phyloP scores from a whole-genome alignment of 92 coral and sea anemone genomes.

The Pocillopora meandrina region DNA sequence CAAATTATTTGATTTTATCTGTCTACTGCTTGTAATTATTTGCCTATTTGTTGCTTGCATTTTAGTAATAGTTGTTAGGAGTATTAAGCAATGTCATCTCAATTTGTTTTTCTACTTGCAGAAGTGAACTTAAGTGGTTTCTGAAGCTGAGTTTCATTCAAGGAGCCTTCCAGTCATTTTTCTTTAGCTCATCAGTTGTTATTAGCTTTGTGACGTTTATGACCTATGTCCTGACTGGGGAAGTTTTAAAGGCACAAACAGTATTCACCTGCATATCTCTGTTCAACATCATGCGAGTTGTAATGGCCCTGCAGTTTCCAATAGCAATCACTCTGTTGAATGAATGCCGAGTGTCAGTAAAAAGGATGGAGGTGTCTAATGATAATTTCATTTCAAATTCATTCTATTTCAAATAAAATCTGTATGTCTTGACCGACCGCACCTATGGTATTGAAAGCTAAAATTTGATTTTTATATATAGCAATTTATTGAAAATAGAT shows the following conservation, averaged over 20 bases:
- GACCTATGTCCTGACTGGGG: slow-evolving; percentile 68
- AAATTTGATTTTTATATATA: too few species aligned
- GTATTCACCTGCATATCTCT: slow-evolving; percentile 77
- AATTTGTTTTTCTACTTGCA: too few species aligned
- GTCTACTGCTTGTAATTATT: too few species aligned
- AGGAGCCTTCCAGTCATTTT: slow-evolving; percentile 73
- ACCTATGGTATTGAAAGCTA: too few species aligned
- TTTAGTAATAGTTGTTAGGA: too few species aligned
- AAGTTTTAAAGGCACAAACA: slow-evolving; percentile 67
- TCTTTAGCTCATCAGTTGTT: slow-evolving; percentile 73
- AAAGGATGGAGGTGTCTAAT: slow-evolving; percentile 61
- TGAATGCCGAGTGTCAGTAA: slow-evolving; percentile 70
- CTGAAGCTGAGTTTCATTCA: slow-evolving; percentile 43
- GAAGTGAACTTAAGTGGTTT: slow-evolving; percentile 66
- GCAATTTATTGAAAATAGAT: too few species aligned
- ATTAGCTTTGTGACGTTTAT: slow-evolving; percentile 70
- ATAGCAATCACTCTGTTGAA: slow-evolving; percentile 65
- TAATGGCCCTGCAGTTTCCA: slow-evolving; percentile 72
- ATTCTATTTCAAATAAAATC: background rate
- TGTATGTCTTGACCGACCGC: too few species aligned
- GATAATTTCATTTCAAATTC: too few species aligned
- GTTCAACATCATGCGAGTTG: slow-evolving; percentile 72
- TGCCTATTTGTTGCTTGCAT: too few species aligned
- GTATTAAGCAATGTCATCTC: too few species aligned
- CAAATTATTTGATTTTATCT: too few species aligned